These are phyloP conservation scores for Oreohelix idahoensis DNA, from an alignment of 1,140 invertebrate genomes.

Conservation along the genomic window DNA sequence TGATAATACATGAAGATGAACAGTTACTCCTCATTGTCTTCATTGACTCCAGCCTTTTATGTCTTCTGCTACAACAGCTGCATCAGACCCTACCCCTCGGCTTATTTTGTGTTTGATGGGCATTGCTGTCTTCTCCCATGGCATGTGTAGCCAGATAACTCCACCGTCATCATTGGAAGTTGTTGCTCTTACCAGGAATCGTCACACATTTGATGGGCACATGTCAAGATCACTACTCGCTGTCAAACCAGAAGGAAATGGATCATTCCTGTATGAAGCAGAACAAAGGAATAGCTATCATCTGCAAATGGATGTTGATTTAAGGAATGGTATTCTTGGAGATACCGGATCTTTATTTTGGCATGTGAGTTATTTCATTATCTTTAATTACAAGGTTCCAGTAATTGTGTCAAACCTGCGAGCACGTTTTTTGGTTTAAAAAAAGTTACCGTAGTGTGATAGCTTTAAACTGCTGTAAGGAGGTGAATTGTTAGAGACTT, in stretches of 20 bases:
- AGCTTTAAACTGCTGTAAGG: too few relatives aligned
- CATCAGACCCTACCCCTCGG: not conserved
- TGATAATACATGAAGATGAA: too few relatives aligned
- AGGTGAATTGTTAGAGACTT: too few relatives aligned
- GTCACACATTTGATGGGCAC: not conserved
- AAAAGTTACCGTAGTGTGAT: too few relatives aligned
- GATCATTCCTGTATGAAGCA: not conserved
- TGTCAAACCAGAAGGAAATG: not conserved
- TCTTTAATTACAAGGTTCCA: too few relatives aligned
- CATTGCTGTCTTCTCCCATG: not conserved
- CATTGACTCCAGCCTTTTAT: not conserved
- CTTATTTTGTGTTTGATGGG: slow-evolving; percentile 24
- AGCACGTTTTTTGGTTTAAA: too few relatives aligned
- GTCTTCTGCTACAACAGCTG: not conserved
- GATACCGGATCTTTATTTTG: not conserved
- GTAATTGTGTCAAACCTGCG: too few relatives aligned
- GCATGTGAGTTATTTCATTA: not conserved
- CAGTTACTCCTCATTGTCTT: too few relatives aligned
- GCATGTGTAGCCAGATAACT: not conserved
- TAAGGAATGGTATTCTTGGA: not conserved
- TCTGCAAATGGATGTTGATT: not conserved
- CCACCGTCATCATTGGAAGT: too few relatives aligned
- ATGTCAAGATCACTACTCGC: slow-evolving; percentile 1
- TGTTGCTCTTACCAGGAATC: not conserved
- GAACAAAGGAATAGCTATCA: not conserved